Evolutionary conservation across 2,797 vertebrate species (phyloP).

Genomic region (Lindbergichthys nudifrons): DNA sequence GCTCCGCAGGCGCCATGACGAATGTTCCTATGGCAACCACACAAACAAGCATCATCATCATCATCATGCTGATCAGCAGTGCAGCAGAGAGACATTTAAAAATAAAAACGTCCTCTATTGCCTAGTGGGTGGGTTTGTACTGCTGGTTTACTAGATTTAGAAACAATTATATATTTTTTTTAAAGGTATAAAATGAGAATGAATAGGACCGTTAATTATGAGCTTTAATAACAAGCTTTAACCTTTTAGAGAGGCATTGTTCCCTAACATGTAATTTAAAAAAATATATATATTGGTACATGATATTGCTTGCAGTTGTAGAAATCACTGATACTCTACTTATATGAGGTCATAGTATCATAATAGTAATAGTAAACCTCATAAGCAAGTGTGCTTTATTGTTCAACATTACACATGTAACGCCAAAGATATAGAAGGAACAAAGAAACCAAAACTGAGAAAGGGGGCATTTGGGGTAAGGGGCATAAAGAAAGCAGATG

Average conservation of each 20-base stretch:
- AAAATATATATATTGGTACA: not conserved
- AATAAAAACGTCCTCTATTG: not conserved
- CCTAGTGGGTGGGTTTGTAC: not conserved
- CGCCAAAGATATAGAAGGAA: not conserved
- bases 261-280: not conserved
- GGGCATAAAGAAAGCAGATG: conserved; percentile 37
- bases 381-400: not conserved
- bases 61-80: conserved; percentile 41
- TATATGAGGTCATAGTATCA: not conserved
- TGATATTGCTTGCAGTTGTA: not conserved
- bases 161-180: not conserved
- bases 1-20: conserved; percentile 92
- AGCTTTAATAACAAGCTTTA: not conserved
- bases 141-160: conserved; percentile 1
- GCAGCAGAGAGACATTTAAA: conserved; percentile 1
- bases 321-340: not conserved
- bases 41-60: conserved; percentile 55
- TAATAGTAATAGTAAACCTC: not conserved
- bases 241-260: not conserved
- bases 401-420: not conserved
- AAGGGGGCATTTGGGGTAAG: not conserved
- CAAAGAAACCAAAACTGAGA: conserved; percentile 7
- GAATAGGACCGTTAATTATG: not conserved
- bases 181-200: not conserved
- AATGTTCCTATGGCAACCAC: conserved; percentile 90